Base-by-base conservation (phyloP, 2,797 vertebrate species). In the Chlorospingus flavigularis region DNA sequence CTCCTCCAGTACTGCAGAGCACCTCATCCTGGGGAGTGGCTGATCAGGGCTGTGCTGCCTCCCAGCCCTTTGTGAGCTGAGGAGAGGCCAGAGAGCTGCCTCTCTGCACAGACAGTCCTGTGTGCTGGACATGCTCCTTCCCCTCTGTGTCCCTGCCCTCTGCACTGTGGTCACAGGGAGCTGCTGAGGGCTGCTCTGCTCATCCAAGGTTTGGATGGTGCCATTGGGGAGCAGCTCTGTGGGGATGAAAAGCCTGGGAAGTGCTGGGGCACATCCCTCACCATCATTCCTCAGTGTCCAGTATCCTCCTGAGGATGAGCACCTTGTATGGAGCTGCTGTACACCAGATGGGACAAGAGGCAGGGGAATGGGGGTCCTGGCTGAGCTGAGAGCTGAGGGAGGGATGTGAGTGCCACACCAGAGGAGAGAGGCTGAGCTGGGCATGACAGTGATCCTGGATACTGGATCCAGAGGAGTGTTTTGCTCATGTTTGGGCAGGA, bases 361-460 rank as follows among this genome's bases (percentile, higher is more conserved):
- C 43, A 48, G 37, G 20, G 17, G 37, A 50, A 9, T 1, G 3
- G 30, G 30, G 13, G 14, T 58, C n/a, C 42, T 65, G 16, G 31
- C n/a, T 76, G 72, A 78, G 51, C 16, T 1, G 3, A 19, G 62
- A 43, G 54, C 74, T 75, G 50, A 68, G 35, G 14, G 19, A 39
- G 11, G 21, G 24, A 9, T 79, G 13, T 0, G 2, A 17, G 1
- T 53, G 39, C 60, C 30, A 4, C 0, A 0, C 51, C 28, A 54
- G 51, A 50, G 17, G 21, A 26, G 45, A 55, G 25, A 55, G 31
- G 39, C 39, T 72, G 47, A 83, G 35, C 28, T 54, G 51, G 63
- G 70, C 16, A 3, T 51, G 78, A 6, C 0, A 1, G 42, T 5
- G 19, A 24, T 24, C 23, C 21, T 40, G 11, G 13, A 10, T 75